Evolutionary conservation across 2,113 vertebrate species (phyloP), one percentile per base, ranked within the genome.

Genomic region (Neodontobutis hainanensis): DNA sequence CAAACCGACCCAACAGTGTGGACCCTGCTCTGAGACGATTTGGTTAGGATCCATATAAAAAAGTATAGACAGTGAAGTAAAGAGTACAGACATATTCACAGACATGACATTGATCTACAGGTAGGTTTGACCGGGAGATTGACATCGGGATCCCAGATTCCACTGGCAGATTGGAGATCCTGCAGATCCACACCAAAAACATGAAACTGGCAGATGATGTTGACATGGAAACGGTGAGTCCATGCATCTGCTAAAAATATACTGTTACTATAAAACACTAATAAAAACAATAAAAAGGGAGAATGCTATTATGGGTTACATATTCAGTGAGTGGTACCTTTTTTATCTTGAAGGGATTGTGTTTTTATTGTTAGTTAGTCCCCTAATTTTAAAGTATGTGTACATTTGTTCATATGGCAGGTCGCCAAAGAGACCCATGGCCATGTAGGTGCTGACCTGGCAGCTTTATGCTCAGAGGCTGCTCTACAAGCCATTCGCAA

Each of bases 161-260:
- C 8, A 98, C 95, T 0, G 96, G 96, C 15, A 93, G 96, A 87
- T 90, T 98, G 90, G 96, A 98, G 87, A 98, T 98, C 83, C 90
- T 98, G 78, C 96, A 98, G 88, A 98, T 98, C 32, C 96, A 98
- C 86, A 98, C 96, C 0, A 98, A 98, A 90, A 98, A 98, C 79
- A 98, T 98, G 96, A 98, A 98, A 65, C 85, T 98, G 78, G 92
- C 94, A 62, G 94, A 96, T 44, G 96, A 97, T 84, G 94, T 98
- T 15, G 96, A 98, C 86, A 90, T 98, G 67, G 96, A 98, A 66
- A 96, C 93, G 94, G 96, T 97, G 61, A 78, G 65, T 11, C 10
- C 36, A 35, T 4, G 15, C 2, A 56, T 40, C 12, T 43, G 44
- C 11, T 9, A 35, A 3, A 40, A 55, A 51, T 4, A 1, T 27